A percentile compares a stretch with the other conserved stretches of the same genome.
These are phyloP conservation scores for Pao palembangensis DNA, from an alignment of 2,113 vertebrate species.

Conservation along the genomic window DNA sequence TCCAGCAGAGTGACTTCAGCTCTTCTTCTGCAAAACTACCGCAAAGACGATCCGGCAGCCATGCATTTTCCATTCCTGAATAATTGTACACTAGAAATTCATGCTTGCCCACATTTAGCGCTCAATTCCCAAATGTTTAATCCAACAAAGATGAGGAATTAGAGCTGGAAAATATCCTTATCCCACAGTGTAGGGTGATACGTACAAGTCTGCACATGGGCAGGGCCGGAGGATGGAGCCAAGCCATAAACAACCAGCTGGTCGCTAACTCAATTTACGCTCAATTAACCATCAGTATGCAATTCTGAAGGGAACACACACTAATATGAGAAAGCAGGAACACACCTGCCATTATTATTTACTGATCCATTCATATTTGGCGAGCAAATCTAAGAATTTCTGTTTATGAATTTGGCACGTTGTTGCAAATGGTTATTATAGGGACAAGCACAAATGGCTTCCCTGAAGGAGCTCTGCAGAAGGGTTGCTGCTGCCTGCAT, in stretches of 20 bases:
- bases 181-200: slow-evolving; percentile 44
- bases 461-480: slow-evolving; percentile 32
- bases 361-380: slow-evolving; percentile 54
- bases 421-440: slow-evolving; percentile 50
- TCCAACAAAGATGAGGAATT: slow-evolving; percentile 62
- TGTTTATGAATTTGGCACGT: slow-evolving; percentile 55
- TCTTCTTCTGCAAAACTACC: slow-evolving; percentile 42
- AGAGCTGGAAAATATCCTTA: slow-evolving; percentile 51
- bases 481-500: slow-evolving; percentile 36
- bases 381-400: slow-evolving; percentile 33
- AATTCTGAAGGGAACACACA: slow-evolving; percentile 24
- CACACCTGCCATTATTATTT: slow-evolving; percentile 50
- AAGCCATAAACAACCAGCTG: slow-evolving; percentile 59
- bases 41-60: slow-evolving; percentile 46
- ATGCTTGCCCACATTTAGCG: slow-evolving; percentile 48
- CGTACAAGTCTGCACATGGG: slow-evolving; percentile 37
- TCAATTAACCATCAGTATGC: slow-evolving; percentile 55
- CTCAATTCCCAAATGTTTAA: slow-evolving; percentile 66
- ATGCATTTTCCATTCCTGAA: slow-evolving; percentile 43
- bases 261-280: slow-evolving; percentile 49
- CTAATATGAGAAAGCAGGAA: slow-evolving; percentile 39
- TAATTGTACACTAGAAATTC: slow-evolving; percentile 45
- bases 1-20: slow-evolving; percentile 37
- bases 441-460: slow-evolving; percentile 50
- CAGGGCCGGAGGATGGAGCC: slow-evolving; percentile 36